Evolutionary conservation across 2,113 vertebrate species (phyloP), one percentile per base, ranked within the genome.

Genomic region (Paramisgurnus dabryanus): DNA sequence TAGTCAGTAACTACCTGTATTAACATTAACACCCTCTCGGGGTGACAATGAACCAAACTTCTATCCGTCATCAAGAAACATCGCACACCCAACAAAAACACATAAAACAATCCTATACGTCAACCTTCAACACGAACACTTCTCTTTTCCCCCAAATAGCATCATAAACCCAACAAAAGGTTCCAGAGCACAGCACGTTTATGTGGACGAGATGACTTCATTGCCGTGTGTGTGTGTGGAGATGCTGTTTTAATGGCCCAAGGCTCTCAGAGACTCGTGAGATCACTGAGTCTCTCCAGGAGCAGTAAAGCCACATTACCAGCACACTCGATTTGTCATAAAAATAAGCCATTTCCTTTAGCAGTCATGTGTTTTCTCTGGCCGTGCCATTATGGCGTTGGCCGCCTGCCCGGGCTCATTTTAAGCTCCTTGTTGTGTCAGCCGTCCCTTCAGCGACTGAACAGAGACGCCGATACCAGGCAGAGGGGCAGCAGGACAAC

Each of bases 281-380:
- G 76, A 76, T 84, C 82, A 79, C 63, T 40, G 15, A 72, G 71
- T 76, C 63, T 76, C 72, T 41, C 74, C 72, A 72, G 64, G 76
- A 85, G 77, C 66, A 83, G 76, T 78, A 67, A 83, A 82, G 83
- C 80, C 72, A 81, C 73, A 85, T 77, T 78, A 82, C 76, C 34
- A 50, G 49, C 57, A 71, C 73, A 80, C 81, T 60, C 69, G 6
- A 83, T 87, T 81, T 83, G 70, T 87, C 83, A 87, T 76, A 55
- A 79, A 78, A 84, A 79, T 71, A 74, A 68, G 79, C 71, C 50
- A 47, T 76, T 86, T 83, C 77, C 85, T 83, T 68, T 70, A 57
- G 67, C 58, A 79, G 61, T 61, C 55, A 39, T 71, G 60, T 84
- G 72, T 84, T 85, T 87, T 79, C 76, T 80, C 84, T 82, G 77